Conservation (phyloP, 2,888 invertebrate species). For the Nephrotoma guestfalica region DNA sequence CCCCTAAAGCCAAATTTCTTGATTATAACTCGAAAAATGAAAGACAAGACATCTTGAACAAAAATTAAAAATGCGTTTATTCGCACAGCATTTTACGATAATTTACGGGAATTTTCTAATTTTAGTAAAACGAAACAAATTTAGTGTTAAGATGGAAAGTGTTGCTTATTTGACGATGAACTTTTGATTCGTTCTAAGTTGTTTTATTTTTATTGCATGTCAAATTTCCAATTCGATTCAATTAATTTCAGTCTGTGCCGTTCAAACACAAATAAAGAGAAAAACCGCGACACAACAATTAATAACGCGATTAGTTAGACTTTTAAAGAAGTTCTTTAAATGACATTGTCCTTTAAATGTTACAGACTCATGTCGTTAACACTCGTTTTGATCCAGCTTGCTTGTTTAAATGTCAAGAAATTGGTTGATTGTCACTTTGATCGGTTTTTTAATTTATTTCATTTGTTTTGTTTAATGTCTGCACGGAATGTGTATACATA, state of each 20-base stretch:
- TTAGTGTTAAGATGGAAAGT: background rate
- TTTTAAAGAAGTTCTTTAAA: background rate
- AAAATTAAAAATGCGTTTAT: background rate
- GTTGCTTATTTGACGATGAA: background rate
- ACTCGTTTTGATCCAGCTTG: background rate
- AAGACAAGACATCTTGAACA: background rate
- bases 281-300: background rate
- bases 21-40: background rate
- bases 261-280: background rate
- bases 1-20: background rate
- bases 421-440: background rate
- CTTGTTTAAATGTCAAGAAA: background rate
- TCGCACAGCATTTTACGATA: background rate
- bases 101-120: background rate
- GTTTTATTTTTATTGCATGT: background rate
- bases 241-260: background rate
- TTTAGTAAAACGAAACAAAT: background rate
- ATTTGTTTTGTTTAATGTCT: background rate
- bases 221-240: background rate
- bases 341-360: background rate
- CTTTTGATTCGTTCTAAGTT: background rate
- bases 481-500: background rate
- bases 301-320: background rate
- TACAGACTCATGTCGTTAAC: background rate
- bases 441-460: background rate